Evolutionary conservation across 1,140 invertebrate species (phyloP), one percentile per base, ranked within the genome.

Genomic region (Lanistes nyassanus): DNA sequence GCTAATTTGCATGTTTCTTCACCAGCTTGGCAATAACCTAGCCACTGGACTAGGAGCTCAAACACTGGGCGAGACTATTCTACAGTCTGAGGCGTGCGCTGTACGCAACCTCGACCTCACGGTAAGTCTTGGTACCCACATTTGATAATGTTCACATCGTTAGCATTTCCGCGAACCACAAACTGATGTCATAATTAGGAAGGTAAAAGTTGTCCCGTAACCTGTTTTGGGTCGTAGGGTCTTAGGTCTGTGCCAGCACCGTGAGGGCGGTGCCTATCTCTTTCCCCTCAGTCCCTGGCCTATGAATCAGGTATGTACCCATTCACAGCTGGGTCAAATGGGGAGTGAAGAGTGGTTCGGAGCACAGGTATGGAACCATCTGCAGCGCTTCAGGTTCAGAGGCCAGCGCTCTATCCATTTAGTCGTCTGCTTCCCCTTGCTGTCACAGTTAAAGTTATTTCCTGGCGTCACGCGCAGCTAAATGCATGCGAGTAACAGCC

Each of bases 11-110:
- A n/a, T n/a, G n/a, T n/a, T 53, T 23, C 13, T 23, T 23, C 13
- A 53, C 51, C 79, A 83, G 81, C 31, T 83, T 19, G 74, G 78
- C 36, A 70, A 80, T 53, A 83, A 83, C 72, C 73, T 77, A 1
- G 37, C 79, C 7, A 79, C 78, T 34, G 78, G 74, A 26, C 21
- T 75, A 34, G 78, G 78, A 23, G 78, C 78, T 3, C 74, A 80
- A 47, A 75, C 69, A 5, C 31, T 83, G 70, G 67, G 79, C 26
- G 55, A 51, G 26, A 56, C 73, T 19, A 75, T 81, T 21, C n/a
- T 78, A 9, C 36, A 47, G 21, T 36, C 69, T 37, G 80, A 82
- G 34, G 69, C 47, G n/a, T 73, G 76, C 26, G 39, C 31, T 7
- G 16, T 82, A 3, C 47, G 66, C 21, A 29, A 58, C 29, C 36